Evolutionary conservation across 2,113 vertebrate species (phyloP).

Genomic region (Heteronetta atricapilla): DNA sequence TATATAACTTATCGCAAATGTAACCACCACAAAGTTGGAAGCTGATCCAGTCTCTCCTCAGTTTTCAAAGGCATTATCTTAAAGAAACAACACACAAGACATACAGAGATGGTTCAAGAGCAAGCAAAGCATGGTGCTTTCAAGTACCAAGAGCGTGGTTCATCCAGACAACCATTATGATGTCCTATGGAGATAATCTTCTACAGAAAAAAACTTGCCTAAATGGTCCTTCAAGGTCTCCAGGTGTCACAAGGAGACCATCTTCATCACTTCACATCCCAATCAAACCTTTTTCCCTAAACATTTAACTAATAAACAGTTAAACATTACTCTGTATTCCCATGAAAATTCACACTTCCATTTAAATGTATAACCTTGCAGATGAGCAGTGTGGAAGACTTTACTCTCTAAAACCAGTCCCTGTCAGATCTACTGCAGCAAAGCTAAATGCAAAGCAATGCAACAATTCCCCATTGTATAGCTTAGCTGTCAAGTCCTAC

Average conservation of each 20-base stretch:
- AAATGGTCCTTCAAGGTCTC: not conserved
- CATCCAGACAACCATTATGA: not conserved
- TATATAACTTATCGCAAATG: not conserved
- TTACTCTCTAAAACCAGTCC: not conserved
- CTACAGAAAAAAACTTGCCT: not conserved
- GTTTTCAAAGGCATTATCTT: not conserved
- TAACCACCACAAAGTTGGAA: not conserved
- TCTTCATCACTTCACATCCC: not conserved
- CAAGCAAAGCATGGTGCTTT: not conserved
- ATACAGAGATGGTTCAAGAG: not conserved
- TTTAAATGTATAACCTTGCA: not conserved
- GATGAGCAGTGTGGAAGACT: not conserved
- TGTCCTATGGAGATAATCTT: not conserved
- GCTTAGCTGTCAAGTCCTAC: not conserved
- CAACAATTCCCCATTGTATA: rapidly evolving
- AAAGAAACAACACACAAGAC: not conserved
- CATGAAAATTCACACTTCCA: not conserved
- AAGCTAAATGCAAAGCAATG: not conserved
- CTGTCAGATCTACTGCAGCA: not conserved
- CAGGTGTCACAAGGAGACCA: not conserved
- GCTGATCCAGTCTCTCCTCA: not conserved
- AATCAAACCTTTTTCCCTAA: not conserved
- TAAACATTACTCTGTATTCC: not conserved
- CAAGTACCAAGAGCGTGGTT: too few species aligned
- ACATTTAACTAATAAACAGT: not conserved